Conservation (phyloP, 2,888 invertebrate genomes). For the Bombylius major region DNA sequence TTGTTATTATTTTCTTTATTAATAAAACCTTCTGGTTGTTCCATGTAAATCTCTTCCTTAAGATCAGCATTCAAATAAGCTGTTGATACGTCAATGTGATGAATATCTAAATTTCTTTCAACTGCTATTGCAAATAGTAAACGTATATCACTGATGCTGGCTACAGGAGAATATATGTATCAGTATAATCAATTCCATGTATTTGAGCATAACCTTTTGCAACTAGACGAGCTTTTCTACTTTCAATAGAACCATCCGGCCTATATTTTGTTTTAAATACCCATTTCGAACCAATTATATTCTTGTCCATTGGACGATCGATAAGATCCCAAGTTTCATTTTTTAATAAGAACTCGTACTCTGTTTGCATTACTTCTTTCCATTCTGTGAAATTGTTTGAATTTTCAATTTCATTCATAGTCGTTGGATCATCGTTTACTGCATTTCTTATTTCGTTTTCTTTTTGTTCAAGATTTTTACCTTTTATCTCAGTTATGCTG, state of each 20-base stretch:
- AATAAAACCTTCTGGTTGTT: constrained; percentile 3
- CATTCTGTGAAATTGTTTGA: not conserved
- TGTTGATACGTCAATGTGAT: not conserved
- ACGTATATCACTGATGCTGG: not conserved
- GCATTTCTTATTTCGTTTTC: not conserved
- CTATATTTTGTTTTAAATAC: no score
- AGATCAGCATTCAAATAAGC: not conserved
- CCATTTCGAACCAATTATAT: not conserved
- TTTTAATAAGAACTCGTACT: not conserved
- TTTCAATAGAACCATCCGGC: constrained; percentile 2
- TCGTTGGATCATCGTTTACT: not conserved
- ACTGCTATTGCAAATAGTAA: not conserved
- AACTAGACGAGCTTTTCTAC: constrained; percentile 13
- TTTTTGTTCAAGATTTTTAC: not conserved
- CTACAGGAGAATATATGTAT: not conserved
- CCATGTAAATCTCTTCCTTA: constrained; percentile 5
- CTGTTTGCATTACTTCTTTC: not conserved
- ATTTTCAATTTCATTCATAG: not conserved
- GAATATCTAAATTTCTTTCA: not conserved
- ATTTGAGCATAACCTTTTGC: constrained; percentile 14
- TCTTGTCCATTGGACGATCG: not conserved
- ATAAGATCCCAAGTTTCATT: not conserved
- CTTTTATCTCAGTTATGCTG: not conserved
- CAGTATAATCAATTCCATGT: constrained; percentile 1
- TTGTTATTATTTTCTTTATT: not conserved